Conservation (phyloP, 2,888 invertebrate species). For the Perizoma affinitatum region DNA sequence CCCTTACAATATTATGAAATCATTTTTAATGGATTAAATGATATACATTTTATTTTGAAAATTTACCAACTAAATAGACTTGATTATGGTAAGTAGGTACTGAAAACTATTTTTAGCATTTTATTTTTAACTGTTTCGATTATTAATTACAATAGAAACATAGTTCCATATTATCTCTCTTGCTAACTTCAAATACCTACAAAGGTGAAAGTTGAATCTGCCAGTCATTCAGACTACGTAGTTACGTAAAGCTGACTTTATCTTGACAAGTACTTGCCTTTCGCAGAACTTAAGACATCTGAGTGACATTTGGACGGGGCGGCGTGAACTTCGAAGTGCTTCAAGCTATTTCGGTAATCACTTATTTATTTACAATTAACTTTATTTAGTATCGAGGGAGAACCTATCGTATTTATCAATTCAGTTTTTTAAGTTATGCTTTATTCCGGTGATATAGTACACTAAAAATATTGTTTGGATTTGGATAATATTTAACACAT, state of each 20-base stretch:
- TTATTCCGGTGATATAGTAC: too few species aligned
- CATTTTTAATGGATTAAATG: too few species aligned
- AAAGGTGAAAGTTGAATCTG: slow-evolving; percentile 51
- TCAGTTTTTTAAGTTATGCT: neutral
- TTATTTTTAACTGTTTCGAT: too few species aligned
- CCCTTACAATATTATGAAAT: too few species aligned
- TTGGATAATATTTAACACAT: too few species aligned
- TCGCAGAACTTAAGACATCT: slow-evolving; percentile 49
- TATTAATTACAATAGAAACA: neutral
- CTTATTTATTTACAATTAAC: slow-evolving; percentile 27
- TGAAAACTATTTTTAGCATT: too few species aligned
- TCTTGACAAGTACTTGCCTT: slow-evolving; percentile 49
- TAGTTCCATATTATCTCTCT: slow-evolving; percentile 12
- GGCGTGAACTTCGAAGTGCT: slow-evolving; percentile 32
- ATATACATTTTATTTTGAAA: too few species aligned
- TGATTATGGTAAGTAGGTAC: too few species aligned
- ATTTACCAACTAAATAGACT: too few species aligned
- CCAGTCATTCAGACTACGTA: slow-evolving; percentile 46
- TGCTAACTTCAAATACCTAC: slow-evolving; percentile 32
- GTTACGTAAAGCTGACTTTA: slow-evolving; percentile 41
- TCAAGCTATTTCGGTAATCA: slow-evolving; percentile 32
- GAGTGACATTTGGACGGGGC: slow-evolving; percentile 45
- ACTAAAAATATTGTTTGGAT: too few species aligned
- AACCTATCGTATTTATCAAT: neutral
- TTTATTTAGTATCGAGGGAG: neutral